These are phyloP conservation scores for Leptocoma aspasia DNA, from an alignment of 2,113 vertebrate species.

Conservation along the genomic window DNA sequence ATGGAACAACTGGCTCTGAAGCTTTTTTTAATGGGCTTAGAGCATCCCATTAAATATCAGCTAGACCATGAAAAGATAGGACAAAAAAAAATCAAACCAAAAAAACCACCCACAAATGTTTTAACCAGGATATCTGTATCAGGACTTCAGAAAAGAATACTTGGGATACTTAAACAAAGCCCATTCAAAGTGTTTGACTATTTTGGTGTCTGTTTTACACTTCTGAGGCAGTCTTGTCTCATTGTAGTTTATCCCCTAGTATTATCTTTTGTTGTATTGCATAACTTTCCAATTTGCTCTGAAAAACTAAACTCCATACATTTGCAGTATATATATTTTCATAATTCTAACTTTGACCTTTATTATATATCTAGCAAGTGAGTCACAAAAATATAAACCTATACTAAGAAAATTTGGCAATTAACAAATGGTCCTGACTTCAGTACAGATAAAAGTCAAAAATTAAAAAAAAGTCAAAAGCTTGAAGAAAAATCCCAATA, in stretches of 20 bases:
- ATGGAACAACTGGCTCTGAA: neutral
- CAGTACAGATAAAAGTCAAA: neutral
- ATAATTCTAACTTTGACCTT: neutral
- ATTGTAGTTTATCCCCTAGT: neutral
- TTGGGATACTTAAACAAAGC: neutral
- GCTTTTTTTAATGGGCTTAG: neutral
- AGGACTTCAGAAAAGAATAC: neutral
- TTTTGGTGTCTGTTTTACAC: neutral
- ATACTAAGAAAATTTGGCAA: neutral
- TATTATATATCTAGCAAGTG: neutral
- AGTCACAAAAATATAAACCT: neutral
- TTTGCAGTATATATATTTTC: neutral
- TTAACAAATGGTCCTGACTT: neutral
- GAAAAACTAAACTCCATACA: neutral
- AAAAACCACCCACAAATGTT: neutral
- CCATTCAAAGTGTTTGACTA: neutral
- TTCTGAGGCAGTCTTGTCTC: neutral
- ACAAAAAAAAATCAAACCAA: neutral
- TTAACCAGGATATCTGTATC: neutral
- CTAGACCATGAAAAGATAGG: neutral
- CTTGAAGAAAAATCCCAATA: neutral
- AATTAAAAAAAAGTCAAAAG: neutral
- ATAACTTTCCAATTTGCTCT: neutral
- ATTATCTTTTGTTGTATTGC: neutral
- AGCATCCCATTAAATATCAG: neutral